A percentile compares a stretch with the other conserved stretches of the same genome.
phyloP scores from a whole-genome alignment of 2,113 vertebrate genomes.

The Aptenodytes forsteri region DNA sequence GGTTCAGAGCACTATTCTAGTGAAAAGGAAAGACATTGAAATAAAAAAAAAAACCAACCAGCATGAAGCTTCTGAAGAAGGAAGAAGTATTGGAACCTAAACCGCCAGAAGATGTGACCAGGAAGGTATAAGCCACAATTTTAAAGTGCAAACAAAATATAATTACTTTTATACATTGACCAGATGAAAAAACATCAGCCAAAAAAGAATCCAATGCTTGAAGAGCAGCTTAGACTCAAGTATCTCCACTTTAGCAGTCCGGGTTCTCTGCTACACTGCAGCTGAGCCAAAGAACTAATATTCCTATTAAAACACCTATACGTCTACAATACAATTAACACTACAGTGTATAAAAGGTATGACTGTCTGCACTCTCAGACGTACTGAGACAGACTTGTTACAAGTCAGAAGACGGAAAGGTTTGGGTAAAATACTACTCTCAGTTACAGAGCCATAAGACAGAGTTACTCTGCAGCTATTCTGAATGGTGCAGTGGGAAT shows the following conservation, averaged over 20 bases:
- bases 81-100: neutral
- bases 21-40: neutral
- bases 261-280: neutral
- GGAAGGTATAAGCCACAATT: neutral
- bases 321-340: neutral
- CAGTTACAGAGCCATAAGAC: neutral
- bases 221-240: neutral
- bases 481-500: slow-evolving; percentile 33
- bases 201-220: neutral
- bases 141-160: neutral
- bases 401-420: neutral
- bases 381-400: neutral
- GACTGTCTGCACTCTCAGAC: neutral
- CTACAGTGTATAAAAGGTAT: neutral
- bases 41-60: neutral
- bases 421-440: neutral
- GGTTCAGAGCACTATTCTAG: neutral
- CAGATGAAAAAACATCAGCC: neutral
- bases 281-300: neutral
- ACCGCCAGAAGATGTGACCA: neutral
- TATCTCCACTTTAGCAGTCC: neutral
- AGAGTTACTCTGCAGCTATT: neutral
- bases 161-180: neutral
- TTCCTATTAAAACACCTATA: neutral
- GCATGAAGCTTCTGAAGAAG: neutral